Evolutionary conservation across 2,797 vertebrate species (phyloP), one percentile per base, ranked within the genome.

Genomic region (Spinibarbus caldwelli): DNA sequence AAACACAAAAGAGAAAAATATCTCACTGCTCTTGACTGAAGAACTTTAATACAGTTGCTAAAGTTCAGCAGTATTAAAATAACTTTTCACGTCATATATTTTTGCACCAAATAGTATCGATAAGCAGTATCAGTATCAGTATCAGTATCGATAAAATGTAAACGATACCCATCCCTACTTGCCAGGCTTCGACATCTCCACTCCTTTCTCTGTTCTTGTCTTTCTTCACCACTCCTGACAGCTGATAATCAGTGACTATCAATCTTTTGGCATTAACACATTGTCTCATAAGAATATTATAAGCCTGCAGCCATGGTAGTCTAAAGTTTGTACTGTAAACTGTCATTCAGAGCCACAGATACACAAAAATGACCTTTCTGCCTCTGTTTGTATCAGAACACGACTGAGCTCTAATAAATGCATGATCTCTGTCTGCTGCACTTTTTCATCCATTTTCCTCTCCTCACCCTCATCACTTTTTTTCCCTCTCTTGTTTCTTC

Each of bases 401-500:
- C 2, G 9, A 43, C n/a, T n/a, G 9, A 34, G 26, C 38, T 78
- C 34, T 68, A 43, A 68, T 41, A 57, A 68, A 68, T 17, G 64
- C 73, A 57, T 78, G 62, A 2, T 45, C 21, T 81, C 66, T 49
- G 2, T 6, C 23, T 79, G 47, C 67, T 36, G 72, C 21, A 52
- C 14, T 79, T n/a, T 67, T 64, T 34, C 5, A 26, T 34, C 57
- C 34, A 31, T 12, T 41, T 49, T 47, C 10, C 62, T 75, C 31
- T 19, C 78, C 47, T 47, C 47, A 80, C 15, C 71, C 73, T 59
- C 45, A 23, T 15, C 49, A 14, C 57, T 6, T 38, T 62, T 29
- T 67, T 31, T 5, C 17, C 78, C 79, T 79, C 59, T 77, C 43
- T 54, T 70, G 71, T 38, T 59, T 75, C 14, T 85, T 43, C 68